Percentiles rank a stretch among this genome's conserved stretches.
Evolutionary conservation across 2,888 invertebrate species (phyloP).

Genomic region (Caenorhabditis wallacei): DNA sequence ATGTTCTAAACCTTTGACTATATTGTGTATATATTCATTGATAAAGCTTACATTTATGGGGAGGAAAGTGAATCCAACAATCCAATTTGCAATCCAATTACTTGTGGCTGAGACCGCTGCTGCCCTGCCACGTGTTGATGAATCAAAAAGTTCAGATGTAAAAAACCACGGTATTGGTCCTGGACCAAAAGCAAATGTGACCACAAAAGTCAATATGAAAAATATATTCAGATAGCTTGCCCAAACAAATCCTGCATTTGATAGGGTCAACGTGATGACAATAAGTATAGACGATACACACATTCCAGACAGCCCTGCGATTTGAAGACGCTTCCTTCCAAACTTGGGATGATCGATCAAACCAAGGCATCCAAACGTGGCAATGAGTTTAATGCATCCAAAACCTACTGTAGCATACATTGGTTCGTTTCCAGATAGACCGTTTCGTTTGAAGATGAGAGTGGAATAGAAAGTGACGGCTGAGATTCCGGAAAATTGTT

Average conservation of each 20-base stretch:
- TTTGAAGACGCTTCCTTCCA: constrained; percentile 90
- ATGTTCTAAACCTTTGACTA: constrained; percentile 71
- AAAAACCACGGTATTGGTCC: constrained; percentile 95
- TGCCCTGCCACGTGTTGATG: constrained; percentile 90
- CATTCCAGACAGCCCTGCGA: constrained; percentile 91
- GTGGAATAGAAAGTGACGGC: constrained; percentile 87
- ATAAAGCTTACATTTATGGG: constrained; percentile 83
- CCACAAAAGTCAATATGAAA: constrained; percentile 90
- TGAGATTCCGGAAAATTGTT: constrained; percentile 88
- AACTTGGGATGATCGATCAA: constrained; percentile 85
- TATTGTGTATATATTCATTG: too few species aligned
- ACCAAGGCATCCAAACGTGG: constrained; percentile 52
- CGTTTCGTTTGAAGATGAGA: constrained; percentile 88
- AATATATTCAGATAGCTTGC: constrained; percentile 87
- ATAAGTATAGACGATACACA: constrained; percentile 88
- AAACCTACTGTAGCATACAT: constrained; percentile 91
- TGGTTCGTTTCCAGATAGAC: constrained; percentile 86
- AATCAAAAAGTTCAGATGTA: constrained; percentile 91
- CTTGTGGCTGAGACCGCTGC: constrained; percentile 91
- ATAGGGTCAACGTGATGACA: constrained; percentile 85
- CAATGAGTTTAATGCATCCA: constrained; percentile 83
- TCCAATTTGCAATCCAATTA: constrained; percentile 92
- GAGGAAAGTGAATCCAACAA: constrained; percentile 89
- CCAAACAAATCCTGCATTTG: constrained; percentile 54
- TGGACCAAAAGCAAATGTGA: constrained; percentile 93